A percentile compares a stretch with the other conserved stretches of the same genome.
Evolutionary conservation across 2,888 invertebrate species (phyloP).

Genomic region (Harmothoe impar): DNA sequence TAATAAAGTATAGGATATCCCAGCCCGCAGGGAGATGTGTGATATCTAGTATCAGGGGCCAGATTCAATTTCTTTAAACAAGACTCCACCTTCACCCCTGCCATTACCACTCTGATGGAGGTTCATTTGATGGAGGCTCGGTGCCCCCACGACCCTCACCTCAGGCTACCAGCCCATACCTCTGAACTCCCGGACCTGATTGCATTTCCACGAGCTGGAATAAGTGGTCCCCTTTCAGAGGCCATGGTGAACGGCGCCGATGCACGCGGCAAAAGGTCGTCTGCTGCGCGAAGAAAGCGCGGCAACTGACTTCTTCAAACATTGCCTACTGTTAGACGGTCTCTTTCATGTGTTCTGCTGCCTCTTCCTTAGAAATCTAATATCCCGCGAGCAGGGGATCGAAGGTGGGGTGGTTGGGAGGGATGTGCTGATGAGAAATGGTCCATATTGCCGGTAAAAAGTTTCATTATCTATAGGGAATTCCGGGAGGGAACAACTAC

Average conservation of each 20-base stretch:
- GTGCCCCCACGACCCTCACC: not conserved
- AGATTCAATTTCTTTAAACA: no score
- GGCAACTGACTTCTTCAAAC: conserved; percentile 1
- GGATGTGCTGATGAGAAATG: not conserved
- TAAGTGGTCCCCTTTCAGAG: conserved; percentile 7
- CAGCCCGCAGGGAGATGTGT: no score
- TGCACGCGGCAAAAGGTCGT: not conserved
- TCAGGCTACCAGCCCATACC: not conserved
- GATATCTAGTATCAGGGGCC: no score
- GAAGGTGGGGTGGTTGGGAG: not conserved
- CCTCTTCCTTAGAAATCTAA: conserved; percentile 3
- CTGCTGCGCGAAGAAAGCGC: not conserved
- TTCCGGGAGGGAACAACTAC: no score
- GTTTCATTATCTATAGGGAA: no score
- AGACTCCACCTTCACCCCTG: no score
- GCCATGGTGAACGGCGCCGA: not conserved
- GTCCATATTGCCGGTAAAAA: not conserved
- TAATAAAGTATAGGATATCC: no score
- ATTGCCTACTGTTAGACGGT: not conserved
- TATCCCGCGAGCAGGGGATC: not conserved
- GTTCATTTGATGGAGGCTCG: conserved; percentile 11
- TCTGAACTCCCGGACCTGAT: conserved; percentile 1
- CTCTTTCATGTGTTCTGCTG: conserved; percentile 5
- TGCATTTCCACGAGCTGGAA: conserved; percentile 2
- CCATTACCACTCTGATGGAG: no score